These are phyloP conservation scores for Simalia tracyae DNA, from an alignment of 2,797 vertebrate genomes.

Conservation along the genomic window DNA sequence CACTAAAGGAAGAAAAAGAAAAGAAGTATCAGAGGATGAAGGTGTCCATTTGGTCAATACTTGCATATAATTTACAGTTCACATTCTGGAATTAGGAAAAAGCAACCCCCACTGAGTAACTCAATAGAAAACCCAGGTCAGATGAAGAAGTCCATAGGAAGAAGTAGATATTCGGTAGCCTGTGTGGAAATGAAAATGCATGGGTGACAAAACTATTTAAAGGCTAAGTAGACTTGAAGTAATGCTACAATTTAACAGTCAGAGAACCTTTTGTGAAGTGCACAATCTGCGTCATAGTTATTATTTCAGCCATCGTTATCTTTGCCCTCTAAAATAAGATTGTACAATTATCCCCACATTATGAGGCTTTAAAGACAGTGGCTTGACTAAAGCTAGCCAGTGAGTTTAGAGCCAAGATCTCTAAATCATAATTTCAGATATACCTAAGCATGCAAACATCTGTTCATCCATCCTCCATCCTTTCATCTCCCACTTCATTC, in stretches of 20 bases:
- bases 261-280: not conserved
- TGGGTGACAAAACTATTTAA: not conserved
- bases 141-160: not conserved
- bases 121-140: not conserved
- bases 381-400: not conserved
- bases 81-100: not conserved
- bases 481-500: not conserved
- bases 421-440: not conserved
- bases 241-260: not conserved
- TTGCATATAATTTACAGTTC: not conserved
- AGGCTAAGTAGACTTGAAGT: not conserved
- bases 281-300: not conserved
- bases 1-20: conserved; percentile 75
- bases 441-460: not conserved
- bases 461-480: not conserved
- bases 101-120: no score
- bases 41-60: conserved; percentile 8
- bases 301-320: not conserved
- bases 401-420: not conserved
- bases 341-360: not conserved
- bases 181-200: not conserved
- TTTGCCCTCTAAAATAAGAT: not conserved
- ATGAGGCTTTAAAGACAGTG: not conserved
- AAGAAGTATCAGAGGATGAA: conserved; percentile 4
- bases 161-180: not conserved